A percentile compares a stretch with the other conserved stretches of the same genome.
Conservation (phyloP, 2,113 vertebrate genomes). For the Mastomys natalensis region DNA sequence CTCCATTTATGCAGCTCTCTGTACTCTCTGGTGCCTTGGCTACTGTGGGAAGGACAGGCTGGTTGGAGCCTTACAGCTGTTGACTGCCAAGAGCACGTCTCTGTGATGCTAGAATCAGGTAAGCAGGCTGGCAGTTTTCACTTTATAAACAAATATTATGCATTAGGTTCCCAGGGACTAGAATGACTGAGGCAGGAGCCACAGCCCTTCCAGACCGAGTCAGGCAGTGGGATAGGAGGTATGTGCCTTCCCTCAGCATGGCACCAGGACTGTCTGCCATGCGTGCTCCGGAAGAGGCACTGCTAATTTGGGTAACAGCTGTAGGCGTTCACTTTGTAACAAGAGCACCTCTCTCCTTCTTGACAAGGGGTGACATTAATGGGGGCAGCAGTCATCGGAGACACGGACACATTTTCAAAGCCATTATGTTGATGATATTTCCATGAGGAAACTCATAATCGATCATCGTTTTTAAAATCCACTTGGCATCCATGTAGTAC, state of each 20-base stretch:
- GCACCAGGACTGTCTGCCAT: fast-evolving
- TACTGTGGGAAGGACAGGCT: background rate
- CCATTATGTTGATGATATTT: slow-evolving; percentile 4
- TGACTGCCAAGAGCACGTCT: background rate
- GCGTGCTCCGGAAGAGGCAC: background rate
- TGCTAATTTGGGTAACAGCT: slow-evolving; percentile 44
- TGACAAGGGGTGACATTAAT: background rate
- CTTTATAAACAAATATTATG: background rate
- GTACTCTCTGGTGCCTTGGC: background rate
- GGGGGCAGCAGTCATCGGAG: background rate
- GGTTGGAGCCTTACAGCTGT: background rate
- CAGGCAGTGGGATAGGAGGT: background rate
- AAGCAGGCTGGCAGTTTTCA: background rate
- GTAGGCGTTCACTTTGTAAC: background rate
- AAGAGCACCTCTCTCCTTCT: background rate
- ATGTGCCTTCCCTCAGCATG: background rate
- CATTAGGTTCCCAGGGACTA: background rate
- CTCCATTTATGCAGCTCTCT: fast-evolving
- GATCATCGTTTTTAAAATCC: background rate
- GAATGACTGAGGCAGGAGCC: background rate
- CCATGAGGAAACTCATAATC: slow-evolving; percentile 47
- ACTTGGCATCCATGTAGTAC: slow-evolving; percentile 53
- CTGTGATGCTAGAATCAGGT: background rate
- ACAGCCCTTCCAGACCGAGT: background rate
- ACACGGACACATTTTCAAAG: slow-evolving; percentile 24